These are phyloP conservation scores for Thelaira solivaga DNA, from an alignment of 2,888 invertebrate species.

Conservation along the genomic window DNA sequence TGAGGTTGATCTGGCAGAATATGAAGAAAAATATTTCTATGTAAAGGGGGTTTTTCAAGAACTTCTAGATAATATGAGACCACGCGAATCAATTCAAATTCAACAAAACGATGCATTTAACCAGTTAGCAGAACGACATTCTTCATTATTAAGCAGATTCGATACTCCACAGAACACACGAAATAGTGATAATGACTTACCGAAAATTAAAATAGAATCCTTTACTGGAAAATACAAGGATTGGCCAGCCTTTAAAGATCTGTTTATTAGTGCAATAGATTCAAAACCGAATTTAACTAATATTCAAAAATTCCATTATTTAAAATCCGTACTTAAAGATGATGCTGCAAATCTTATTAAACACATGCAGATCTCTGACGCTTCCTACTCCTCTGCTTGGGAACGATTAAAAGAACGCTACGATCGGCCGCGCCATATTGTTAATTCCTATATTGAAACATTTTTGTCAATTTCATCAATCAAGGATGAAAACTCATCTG, in stretches of 20 bases:
- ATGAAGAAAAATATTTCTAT: conserved; percentile 11
- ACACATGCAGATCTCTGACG: background rate
- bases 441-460: background rate
- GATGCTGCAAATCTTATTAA: background rate
- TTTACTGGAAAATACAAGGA: conserved; percentile 55
- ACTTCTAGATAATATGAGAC: background rate
- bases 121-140: conserved; percentile 14
- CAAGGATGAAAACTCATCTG: background rate
- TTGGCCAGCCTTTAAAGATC: conserved; percentile 51
- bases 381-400: background rate
- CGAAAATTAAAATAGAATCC: conserved; percentile 22
- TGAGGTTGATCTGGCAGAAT: conserved; percentile 7
- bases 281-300: background rate
- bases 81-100: background rate
- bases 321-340: background rate
- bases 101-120: conserved; percentile 2
- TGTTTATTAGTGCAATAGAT: conserved; percentile 12
- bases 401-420: background rate
- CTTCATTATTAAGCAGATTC: background rate
- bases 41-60: conserved; percentile 1
- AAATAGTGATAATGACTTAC: conserved; percentile 12
- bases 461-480: background rate
- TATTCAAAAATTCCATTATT: background rate
- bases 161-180: background rate
- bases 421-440: background rate